Percentiles rank a stretch among this genome's conserved stretches.
Conservation (phyloP, 2,113 vertebrate genomes). For the Muntiacus reevesi region DNA sequence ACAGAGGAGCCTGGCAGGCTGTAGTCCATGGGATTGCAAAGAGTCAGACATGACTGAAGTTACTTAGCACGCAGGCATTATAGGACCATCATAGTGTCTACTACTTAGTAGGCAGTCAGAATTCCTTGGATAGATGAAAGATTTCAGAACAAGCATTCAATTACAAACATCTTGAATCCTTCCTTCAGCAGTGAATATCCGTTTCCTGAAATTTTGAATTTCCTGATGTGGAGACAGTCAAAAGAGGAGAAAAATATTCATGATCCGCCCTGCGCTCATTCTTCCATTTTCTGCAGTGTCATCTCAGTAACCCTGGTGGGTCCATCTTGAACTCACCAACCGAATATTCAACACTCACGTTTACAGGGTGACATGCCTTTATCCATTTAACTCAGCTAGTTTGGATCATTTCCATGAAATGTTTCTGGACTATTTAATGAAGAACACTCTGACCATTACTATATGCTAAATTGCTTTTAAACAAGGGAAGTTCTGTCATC, state of each 20-base stretch:
- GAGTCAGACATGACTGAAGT: background rate
- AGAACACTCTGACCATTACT: background rate
- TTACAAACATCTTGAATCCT: background rate
- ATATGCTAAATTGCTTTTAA: slow-evolving; percentile 49
- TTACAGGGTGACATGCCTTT: background rate
- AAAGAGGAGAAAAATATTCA: too few relatives aligned
- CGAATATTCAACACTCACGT: background rate
- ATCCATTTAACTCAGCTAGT: background rate
- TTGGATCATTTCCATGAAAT: background rate
- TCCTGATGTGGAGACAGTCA: background rate
- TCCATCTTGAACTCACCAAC: background rate
- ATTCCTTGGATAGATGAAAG: background rate
- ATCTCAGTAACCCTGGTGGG: too few relatives aligned
- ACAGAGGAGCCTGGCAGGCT: background rate
- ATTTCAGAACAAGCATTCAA: background rate
- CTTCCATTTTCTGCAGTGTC: background rate
- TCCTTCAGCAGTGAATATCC: background rate
- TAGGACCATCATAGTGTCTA: background rate
- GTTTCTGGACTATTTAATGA: slow-evolving; percentile 30
- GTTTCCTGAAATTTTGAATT: background rate
- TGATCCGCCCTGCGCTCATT: fast-evolving
- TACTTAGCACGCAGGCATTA: background rate
- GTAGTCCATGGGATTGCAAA: background rate
- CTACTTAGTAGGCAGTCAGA: background rate
- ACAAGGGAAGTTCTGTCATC: background rate